phyloP scores from a whole-genome alignment of 2,888 invertebrate species.

The Microctonus brassicae region DNA sequence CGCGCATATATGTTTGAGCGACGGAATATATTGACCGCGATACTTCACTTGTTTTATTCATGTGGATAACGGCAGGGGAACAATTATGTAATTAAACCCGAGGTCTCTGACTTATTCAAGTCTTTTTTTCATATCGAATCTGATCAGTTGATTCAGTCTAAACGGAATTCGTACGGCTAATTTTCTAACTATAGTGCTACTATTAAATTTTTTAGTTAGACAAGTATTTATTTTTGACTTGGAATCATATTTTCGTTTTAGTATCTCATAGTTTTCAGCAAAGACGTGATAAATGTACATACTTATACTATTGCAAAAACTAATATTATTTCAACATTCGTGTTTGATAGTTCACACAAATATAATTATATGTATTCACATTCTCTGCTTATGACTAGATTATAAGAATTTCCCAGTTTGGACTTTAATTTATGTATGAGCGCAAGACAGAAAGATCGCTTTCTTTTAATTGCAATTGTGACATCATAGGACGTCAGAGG shows the following conservation, averaged over 20 bases:
- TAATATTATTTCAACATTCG: too few relatives aligned
- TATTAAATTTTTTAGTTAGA: too few relatives aligned
- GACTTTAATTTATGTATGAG: conserved; percentile 48
- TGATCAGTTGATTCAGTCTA: not conserved
- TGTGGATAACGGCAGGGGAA: conserved; percentile 1
- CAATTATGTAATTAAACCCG: conserved; percentile 8
- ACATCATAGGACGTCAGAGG: conserved; percentile 41
- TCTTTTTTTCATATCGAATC: not conserved
- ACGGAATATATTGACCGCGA: conserved; percentile 3
- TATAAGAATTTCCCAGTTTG: conserved; percentile 37
- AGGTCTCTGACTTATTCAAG: not conserved
- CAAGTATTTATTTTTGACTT: too few relatives aligned
- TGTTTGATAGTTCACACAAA: too few relatives aligned
- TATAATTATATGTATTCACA: too few relatives aligned
- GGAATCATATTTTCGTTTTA: too few relatives aligned
- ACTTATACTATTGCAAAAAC: too few relatives aligned
- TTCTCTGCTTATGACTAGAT: not conserved
- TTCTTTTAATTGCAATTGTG: conserved; percentile 47
- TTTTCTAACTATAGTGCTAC: too few relatives aligned
- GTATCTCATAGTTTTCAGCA: too few relatives aligned
- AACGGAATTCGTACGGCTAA: too few relatives aligned
- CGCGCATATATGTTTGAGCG: conserved; percentile 10
- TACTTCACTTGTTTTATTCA: conserved; percentile 16
- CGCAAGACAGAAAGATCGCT: conserved; percentile 39
- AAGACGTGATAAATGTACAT: too few relatives aligned